Evolutionary conservation across 2,888 invertebrate species (phyloP).

Genomic region (Uropetala carovei): DNA sequence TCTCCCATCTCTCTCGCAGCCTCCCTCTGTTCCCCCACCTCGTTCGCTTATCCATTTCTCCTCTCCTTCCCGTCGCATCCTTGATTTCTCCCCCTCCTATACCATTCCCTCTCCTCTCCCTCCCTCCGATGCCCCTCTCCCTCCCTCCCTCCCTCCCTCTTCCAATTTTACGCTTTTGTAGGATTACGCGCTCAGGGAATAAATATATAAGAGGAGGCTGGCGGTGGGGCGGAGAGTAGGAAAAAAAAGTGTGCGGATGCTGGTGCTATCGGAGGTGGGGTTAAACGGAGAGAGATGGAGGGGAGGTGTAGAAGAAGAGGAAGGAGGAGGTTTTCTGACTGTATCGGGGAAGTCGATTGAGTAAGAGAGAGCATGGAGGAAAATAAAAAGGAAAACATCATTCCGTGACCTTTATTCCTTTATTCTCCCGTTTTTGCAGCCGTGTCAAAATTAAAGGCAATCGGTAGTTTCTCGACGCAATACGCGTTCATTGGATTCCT

Average conservation of each 20-base stretch:
- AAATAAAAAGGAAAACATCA: not conserved
- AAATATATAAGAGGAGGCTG: slow-evolving; percentile 37
- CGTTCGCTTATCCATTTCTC: not conserved
- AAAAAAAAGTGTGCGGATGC: not conserved
- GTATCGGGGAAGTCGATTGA: not conserved
- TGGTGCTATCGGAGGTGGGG: not conserved
- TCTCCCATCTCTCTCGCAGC: not conserved
- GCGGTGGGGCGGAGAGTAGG: not conserved
- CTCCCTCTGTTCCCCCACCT: not conserved
- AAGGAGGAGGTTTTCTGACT: not conserved
- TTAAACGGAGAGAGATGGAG: not conserved
- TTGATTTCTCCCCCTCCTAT: no score
- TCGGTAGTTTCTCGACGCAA: no score
- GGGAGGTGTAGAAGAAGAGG: not conserved
- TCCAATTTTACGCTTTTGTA: slow-evolving; percentile 62
- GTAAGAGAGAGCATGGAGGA: not conserved
- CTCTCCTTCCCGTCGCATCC: not conserved
- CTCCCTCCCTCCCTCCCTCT: slow-evolving; percentile 21
- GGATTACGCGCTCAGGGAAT: slow-evolving; percentile 61
- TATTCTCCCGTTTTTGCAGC: no score
- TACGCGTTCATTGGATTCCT: no score
- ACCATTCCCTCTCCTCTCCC: no score
- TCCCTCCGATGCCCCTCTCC: not conserved
- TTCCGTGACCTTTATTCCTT: no score
- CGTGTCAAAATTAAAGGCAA: no score